These are phyloP conservation scores for Passerculus sandwichensis DNA, from an alignment of 2,797 vertebrate genomes.

Conservation along the genomic window DNA sequence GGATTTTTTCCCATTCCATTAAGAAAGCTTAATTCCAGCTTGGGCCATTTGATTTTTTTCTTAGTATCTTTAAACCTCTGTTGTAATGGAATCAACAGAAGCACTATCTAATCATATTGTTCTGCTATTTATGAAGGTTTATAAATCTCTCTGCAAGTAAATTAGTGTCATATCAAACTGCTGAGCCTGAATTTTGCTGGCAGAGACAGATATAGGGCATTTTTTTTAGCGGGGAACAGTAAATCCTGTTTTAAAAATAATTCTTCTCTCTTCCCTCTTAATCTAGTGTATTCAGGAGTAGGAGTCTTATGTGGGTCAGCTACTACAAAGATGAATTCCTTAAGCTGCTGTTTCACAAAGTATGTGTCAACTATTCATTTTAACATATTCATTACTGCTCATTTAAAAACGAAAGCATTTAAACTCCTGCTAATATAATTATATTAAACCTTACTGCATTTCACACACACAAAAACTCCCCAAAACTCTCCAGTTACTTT, in stretches of 20 bases:
- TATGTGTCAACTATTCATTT: neutral
- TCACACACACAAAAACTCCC: rapidly evolving
- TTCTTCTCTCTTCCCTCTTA: neutral
- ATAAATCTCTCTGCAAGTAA: constrained; percentile 67
- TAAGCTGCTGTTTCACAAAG: neutral
- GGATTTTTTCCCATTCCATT: neutral
- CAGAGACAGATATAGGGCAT: constrained; percentile 56
- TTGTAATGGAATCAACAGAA: constrained; percentile 67
- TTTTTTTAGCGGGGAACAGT: neutral
- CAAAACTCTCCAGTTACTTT: neutral
- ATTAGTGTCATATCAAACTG: constrained; percentile 63
- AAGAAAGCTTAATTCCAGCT: constrained; percentile 44
- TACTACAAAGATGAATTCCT: neutral
- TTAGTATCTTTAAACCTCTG: constrained; percentile 35
- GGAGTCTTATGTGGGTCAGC: constrained; percentile 2
- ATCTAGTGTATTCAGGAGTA: neutral
- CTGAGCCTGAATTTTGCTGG: constrained; percentile 63
- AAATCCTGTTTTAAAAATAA: constrained; percentile 53
- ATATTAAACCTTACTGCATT: neutral
- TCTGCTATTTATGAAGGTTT: constrained; percentile 63
- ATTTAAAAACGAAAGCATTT: neutral
- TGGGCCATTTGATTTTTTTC: constrained; percentile 29
- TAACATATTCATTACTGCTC: neutral
- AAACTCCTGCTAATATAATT: neutral
- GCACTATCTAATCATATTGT: constrained; percentile 59